Evolutionary conservation across 2,797 vertebrate genomes (phyloP).

Genomic region (Myotis vivesi): DNA sequence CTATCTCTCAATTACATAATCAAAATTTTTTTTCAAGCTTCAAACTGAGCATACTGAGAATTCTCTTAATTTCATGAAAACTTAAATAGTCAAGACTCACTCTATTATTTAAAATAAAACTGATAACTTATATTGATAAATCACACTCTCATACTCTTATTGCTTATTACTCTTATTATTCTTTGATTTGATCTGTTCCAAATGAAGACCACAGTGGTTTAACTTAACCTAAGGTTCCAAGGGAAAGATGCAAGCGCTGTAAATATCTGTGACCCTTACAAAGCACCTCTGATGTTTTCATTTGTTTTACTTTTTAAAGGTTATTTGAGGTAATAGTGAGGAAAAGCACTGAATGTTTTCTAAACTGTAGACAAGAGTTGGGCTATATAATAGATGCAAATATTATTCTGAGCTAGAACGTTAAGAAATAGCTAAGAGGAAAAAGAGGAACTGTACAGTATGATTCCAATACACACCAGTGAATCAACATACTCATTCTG

Average conservation of each 20-base stretch:
- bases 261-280: background rate
- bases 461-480: background rate
- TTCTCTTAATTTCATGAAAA: background rate
- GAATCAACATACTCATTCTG: background rate
- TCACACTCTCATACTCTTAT: background rate
- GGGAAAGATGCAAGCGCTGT: background rate
- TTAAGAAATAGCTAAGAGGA: background rate
- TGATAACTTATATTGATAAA: background rate
- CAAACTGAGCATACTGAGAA: background rate
- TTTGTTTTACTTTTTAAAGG: background rate
- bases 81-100: background rate
- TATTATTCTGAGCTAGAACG: background rate
- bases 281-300: background rate
- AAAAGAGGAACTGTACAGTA: accelerated
- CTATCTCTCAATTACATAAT: background rate
- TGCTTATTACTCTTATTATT: background rate
- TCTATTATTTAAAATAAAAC: conserved; percentile 29
- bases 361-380: background rate
- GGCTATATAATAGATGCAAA: background rate
- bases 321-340: background rate
- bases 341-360: background rate
- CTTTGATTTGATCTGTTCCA: background rate
- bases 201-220: background rate
- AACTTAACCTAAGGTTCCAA: background rate
- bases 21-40: conserved; percentile 2